Base-by-base conservation (phyloP, 1,140 invertebrate genomes). In the Palaemon carinicauda region DNA sequence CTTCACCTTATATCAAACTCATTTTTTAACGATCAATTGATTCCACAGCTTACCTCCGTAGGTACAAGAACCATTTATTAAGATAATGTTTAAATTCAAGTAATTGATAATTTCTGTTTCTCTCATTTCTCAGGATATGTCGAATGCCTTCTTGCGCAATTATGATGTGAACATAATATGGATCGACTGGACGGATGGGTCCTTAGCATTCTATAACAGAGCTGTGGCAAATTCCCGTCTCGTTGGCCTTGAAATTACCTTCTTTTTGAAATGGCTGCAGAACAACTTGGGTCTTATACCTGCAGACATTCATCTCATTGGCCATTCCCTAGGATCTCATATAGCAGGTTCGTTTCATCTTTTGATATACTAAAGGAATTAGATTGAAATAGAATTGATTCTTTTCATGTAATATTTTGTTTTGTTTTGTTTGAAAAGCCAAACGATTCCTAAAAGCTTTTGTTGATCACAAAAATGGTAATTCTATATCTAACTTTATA, bases 171-270 rank as follows among this genome's bases (percentile, higher is more conserved):
- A 86, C 77, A 51, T 80, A n/a, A 53, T 86, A 3, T 73, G 54
- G 14, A 69, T 86, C 51, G 84, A 86, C 60, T 86, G 84, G 84
- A 74, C 84, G 1, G 78, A 33, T 14, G 84, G 84, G 9, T 71
- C 84, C 24, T 10, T 80, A 19, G 77, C 29, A 17, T 29, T 83
- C 7, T 83, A 83, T 29, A 71, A 21, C 27, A 51, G 73, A 31
- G 73, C 82, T 7, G 71, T 60, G 19, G 82, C 82, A 15, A 83
- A 83, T n/a, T 27, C 82, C 1, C 82, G 69, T 17, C 27, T 83
- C 9, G 73, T 41, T 12, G 73, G 52, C 1, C 31, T 83, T 3
- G 82, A 83, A 31, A 73, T 83, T 19, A 33, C 73, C 7, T 27
- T 60, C 82, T 17, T 83, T 15, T 31, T 83, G 17, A 51, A 31